A percentile compares a stretch with the other conserved stretches of the same genome.
phyloP scores from a whole-genome alignment of 2,888 invertebrate species.

The Fragum sueziense region DNA sequence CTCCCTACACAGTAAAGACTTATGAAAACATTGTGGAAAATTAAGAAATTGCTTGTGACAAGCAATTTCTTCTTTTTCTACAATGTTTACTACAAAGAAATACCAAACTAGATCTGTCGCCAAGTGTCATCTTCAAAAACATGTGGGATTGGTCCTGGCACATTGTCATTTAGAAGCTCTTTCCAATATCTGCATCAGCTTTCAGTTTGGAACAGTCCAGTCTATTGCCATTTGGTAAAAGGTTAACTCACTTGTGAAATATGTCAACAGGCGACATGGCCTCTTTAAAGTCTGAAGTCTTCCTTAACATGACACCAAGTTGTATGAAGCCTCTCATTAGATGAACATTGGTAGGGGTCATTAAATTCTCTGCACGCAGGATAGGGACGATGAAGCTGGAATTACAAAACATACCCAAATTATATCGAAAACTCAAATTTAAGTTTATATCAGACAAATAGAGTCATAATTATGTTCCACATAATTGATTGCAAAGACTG shows the following conservation, averaged over 20 bases:
- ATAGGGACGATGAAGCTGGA: constrained; percentile 58
- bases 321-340: constrained; percentile 78
- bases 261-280: constrained; percentile 75
- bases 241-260: constrained; percentile 78
- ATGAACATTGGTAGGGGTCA: constrained; percentile 76
- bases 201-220: too few species aligned
- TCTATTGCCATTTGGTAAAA: too few species aligned
- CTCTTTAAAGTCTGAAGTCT: constrained; percentile 71
- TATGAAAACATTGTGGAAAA: neutral
- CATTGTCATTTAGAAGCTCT: too few species aligned
- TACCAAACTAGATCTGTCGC: too few species aligned
- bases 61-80: neutral
- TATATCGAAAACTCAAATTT: too few species aligned
- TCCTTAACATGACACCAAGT: constrained; percentile 72
- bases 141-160: too few species aligned
- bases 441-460: too few species aligned
- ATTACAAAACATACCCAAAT: too few species aligned
- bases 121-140: too few species aligned
- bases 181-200: too few species aligned
- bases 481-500: too few species aligned
- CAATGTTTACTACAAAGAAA: neutral
- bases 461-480: too few species aligned
- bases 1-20: neutral
- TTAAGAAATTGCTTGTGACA: neutral
- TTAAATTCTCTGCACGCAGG: constrained; percentile 71